Percentiles rank a stretch among this genome's conserved stretches.
phyloP scores from a whole-genome alignment of 2,797 vertebrate genomes.

The Neomorphus geoffroyi region DNA sequence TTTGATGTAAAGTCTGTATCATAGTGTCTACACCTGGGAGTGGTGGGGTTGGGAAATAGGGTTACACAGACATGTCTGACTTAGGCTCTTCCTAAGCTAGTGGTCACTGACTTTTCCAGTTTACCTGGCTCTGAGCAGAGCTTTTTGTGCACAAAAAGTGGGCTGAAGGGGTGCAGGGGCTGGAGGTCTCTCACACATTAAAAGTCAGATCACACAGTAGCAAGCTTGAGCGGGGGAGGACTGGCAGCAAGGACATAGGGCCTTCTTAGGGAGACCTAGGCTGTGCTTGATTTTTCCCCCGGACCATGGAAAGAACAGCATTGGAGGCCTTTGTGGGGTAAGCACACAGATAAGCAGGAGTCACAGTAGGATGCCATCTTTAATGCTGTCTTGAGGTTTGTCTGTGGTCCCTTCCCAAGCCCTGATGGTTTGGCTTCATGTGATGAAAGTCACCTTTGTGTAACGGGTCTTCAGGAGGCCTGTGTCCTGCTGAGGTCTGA shows the following conservation, averaged over 20 bases:
- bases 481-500: background rate
- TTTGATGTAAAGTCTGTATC: background rate
- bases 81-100: background rate
- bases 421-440: background rate
- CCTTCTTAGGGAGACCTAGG: background rate
- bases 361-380: background rate
- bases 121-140: background rate
- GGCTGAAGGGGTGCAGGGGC: background rate
- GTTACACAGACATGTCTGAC: background rate
- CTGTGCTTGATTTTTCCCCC: background rate
- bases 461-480: background rate
- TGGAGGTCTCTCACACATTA: background rate
- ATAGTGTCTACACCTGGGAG: background rate
- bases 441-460: background rate
- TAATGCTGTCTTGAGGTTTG: background rate
- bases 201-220: background rate
- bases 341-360: background rate
- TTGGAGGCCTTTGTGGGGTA: background rate
- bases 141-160: background rate
- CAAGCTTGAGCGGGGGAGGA: background rate
- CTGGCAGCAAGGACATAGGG: fast-evolving
- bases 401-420: background rate
- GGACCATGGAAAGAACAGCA: background rate
- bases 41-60: background rate
- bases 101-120: background rate